phyloP scores from a whole-genome alignment of 2,797 vertebrate species.

The Lerista edwardsae region DNA sequence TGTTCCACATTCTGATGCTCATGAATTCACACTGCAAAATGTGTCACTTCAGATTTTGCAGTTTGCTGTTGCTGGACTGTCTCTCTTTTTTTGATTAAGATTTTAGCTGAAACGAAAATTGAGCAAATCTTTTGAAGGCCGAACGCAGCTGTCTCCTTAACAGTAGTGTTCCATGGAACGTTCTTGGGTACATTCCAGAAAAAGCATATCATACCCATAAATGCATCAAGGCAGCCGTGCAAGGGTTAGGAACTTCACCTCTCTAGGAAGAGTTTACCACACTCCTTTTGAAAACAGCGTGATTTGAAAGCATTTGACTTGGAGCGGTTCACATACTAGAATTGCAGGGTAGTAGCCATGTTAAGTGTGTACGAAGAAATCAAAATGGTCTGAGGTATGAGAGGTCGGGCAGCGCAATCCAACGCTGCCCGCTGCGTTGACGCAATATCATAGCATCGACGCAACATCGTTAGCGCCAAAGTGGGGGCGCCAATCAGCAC shows the following conservation, averaged over 20 bases:
- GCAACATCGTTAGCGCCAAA: too few relatives aligned
- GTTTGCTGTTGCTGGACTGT: background rate
- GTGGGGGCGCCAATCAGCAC: too few relatives aligned
- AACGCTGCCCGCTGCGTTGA: too few relatives aligned
- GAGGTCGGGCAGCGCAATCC: too few relatives aligned
- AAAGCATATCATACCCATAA: background rate
- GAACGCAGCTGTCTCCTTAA: background rate
- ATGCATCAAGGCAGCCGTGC: too few relatives aligned
- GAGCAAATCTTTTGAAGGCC: background rate
- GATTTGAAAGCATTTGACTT: background rate
- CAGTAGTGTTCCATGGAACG: background rate
- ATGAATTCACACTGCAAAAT: background rate
- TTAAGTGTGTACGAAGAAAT: too few relatives aligned
- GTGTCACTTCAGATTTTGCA: background rate
- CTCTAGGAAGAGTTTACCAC: too few relatives aligned
- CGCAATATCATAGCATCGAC: too few relatives aligned
- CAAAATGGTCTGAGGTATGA: background rate
- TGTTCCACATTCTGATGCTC: background rate
- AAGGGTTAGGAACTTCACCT: too few relatives aligned
- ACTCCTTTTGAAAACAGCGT: background rate
- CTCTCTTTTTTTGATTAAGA: background rate
- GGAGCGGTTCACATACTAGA: background rate
- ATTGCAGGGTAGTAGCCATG: background rate
- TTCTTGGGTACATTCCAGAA: background rate
- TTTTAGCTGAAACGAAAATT: background rate